Evolutionary conservation across 2,113 vertebrate species (phyloP), one percentile per base, ranked within the genome.

Genomic region (Leucosticte australis): DNA sequence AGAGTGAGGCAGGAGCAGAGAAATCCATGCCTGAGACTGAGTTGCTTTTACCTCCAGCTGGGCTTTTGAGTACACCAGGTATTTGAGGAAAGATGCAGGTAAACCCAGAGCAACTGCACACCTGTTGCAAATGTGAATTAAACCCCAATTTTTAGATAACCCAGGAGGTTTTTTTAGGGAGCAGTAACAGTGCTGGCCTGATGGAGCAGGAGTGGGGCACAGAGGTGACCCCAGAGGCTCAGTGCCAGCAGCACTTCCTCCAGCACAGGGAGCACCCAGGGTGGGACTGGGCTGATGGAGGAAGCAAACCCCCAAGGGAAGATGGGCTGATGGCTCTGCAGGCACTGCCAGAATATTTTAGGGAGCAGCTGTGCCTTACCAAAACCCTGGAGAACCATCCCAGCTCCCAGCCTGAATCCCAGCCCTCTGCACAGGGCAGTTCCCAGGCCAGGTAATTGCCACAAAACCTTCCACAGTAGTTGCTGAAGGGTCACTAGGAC

Each of bases 401-500:
- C 22, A 0, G 42, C 69, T 81, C 39, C 24, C 41, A 93, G 92
- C 78, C 46, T 19, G 83, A 60, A 77, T n/a, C 70, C 77, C 92
- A 95, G 5, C 73, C 92, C 13, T 33, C 83, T 73, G 27, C 31
- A 8, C 2, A 11, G 1, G 2, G 80, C 74, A 50, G 73, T 41
- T 83, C 89, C 89, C 87, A 24, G 93, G 78, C 75, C 11, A 68
- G 39, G 83, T 47, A 85, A 93, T 50, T 73, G 83, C 92, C 88
- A 86, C 73, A 84, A 89, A 94, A 83, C 92, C 89, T 96, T 78
- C 78, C 85, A 17, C 18, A 67, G 86, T 88, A 70, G 89, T 37
- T 89, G 94, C 4, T 91, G 77, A 90, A 95, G 77, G 33, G 65
- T 91, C 97, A 87, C 90, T 63, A 87, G 95, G 94, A 87, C 83